Percentiles rank a stretch among this genome's conserved stretches.
Evolutionary conservation across 2,888 invertebrate species (phyloP).

Genomic region (Synergus itoensis): DNA sequence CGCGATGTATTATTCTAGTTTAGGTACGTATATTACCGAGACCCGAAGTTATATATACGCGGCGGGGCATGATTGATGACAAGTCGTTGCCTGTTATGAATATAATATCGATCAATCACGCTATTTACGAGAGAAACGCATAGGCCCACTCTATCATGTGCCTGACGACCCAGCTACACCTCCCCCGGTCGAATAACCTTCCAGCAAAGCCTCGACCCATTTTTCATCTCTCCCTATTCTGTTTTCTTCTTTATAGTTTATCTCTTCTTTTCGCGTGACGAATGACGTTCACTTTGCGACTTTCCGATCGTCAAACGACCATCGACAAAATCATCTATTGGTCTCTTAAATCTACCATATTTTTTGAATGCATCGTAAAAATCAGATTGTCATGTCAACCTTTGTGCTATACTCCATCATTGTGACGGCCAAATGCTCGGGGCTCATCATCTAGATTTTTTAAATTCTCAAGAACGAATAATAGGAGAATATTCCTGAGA

Average conservation of each 20-base stretch:
- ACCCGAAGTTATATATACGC: conserved; percentile 61
- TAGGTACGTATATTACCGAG: conserved; percentile 69
- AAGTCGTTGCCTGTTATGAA: conserved; percentile 76
- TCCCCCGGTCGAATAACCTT: conserved; percentile 23
- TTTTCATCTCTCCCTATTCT: conserved; percentile 22
- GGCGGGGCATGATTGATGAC: conserved; percentile 68
- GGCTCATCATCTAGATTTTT: background rate
- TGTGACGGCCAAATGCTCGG: background rate
- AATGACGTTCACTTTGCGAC: conserved; percentile 37
- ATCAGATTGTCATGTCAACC: conserved; percentile 19
- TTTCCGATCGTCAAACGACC: conserved; percentile 32
- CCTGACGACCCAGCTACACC: conserved; percentile 44
- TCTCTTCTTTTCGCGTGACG: conserved; percentile 10
- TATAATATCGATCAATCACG: conserved; percentile 77
- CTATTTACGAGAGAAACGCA: conserved; percentile 75
- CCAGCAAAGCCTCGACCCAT: conserved; percentile 20
- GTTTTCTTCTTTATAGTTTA: conserved; percentile 33
- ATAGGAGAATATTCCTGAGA: too few species aligned
- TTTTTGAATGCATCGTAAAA: conserved; percentile 30
- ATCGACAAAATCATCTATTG: conserved; percentile 37
- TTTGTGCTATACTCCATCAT: conserved; percentile 5
- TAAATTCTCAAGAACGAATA: background rate
- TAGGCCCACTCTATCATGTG: conserved; percentile 74
- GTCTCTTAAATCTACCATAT: conserved; percentile 3
- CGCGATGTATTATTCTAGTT: conserved; percentile 69